Conservation (phyloP, 1,140 invertebrate genomes). For the Habropoda laboriosa region DNA sequence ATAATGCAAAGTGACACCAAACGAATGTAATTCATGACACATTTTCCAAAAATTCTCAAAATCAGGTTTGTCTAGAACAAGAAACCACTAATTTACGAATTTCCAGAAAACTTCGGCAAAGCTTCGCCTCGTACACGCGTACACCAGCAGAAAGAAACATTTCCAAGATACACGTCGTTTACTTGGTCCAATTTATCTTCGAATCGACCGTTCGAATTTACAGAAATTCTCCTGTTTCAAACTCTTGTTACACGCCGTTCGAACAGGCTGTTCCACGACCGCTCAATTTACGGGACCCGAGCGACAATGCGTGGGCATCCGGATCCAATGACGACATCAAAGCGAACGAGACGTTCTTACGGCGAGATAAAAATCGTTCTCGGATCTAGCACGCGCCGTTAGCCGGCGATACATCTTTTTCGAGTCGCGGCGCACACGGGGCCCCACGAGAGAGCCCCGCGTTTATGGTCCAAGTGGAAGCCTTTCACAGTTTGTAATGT, state of each 20-base stretch:
- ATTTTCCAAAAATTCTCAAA: too few relatives aligned
- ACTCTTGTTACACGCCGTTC: neutral
- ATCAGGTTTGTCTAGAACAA: too few relatives aligned
- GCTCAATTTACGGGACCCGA: constrained; percentile 28
- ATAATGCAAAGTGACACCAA: too few relatives aligned
- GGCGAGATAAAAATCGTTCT: constrained; percentile 12
- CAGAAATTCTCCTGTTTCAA: too few relatives aligned
- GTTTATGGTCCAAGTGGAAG: constrained; percentile 54
- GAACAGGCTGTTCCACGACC: neutral
- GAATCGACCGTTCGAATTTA: neutral
- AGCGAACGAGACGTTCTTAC: constrained; percentile 2
- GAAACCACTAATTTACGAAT: too few relatives aligned
- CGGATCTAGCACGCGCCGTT: constrained; percentile 31
- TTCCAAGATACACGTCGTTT: too few relatives aligned
- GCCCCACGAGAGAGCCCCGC: neutral
- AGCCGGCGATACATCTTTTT: constrained; percentile 43
- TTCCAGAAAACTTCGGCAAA: too few relatives aligned
- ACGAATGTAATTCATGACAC: too few relatives aligned
- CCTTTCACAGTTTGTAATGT: constrained; percentile 57
- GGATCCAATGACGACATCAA: constrained; percentile 47
- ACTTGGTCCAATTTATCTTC: neutral
- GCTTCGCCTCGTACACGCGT: too few relatives aligned
- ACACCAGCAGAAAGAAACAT: too few relatives aligned
- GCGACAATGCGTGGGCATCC: constrained; percentile 20
- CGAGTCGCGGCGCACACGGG: neutral